A percentile compares a stretch with the other conserved stretches of the same genome.
Conservation (phyloP, 2,113 vertebrate genomes). For the Psephotus haematonotus region DNA sequence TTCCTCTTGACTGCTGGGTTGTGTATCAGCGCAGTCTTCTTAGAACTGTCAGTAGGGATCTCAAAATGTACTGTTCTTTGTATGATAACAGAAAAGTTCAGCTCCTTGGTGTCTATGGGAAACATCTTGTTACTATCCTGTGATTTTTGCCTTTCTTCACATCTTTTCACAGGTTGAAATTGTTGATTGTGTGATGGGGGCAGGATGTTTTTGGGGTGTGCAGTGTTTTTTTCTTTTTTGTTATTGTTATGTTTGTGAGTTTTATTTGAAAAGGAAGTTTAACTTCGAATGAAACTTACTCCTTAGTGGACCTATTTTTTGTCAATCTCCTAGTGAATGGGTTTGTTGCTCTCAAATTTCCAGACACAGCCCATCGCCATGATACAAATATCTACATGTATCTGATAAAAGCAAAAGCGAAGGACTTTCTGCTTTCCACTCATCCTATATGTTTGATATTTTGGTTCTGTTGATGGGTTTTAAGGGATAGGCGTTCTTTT, state of each 20-base stretch:
- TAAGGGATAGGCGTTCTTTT: background rate
- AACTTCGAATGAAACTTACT: background rate
- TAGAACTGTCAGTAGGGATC: background rate
- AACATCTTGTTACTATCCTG: background rate
- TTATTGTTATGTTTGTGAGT: background rate
- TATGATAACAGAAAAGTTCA: background rate
- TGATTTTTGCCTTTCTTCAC: background rate
- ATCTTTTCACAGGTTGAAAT: background rate
- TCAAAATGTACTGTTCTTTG: background rate
- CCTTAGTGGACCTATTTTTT: background rate
- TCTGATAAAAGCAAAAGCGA: background rate
- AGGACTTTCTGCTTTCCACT: background rate
- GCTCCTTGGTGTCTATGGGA: background rate
- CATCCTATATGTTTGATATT: background rate
- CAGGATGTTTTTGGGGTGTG: background rate
- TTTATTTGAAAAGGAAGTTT: background rate
- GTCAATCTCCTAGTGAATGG: background rate
- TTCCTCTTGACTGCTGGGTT: background rate
- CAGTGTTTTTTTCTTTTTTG: background rate
- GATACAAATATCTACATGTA: background rate
- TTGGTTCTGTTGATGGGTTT: background rate
- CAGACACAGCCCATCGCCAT: background rate
- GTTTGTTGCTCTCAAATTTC: background rate
- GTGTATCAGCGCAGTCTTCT: background rate
- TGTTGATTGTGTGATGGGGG: background rate